Base-by-base conservation (phyloP, 2,888 invertebrate genomes). In the Eumerus sabulonum region DNA sequence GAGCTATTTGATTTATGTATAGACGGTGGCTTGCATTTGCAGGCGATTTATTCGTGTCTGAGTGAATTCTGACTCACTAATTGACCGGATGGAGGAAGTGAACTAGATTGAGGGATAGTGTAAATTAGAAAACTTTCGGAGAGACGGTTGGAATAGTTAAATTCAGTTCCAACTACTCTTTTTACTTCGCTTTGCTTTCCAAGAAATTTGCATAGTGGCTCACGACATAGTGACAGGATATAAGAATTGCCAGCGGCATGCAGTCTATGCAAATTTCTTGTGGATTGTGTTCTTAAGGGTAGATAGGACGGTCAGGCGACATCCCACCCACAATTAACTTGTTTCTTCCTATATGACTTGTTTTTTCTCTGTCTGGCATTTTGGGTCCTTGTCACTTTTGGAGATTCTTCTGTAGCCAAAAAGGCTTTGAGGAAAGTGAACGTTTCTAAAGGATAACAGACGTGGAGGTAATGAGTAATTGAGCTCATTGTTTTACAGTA, bases 1-100 rank as follows among this genome's bases (percentile, higher is more conserved):
- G 62, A 72, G 47, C 5, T 62, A 40, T 57, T 57, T 77, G 67
- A 77, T 77, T 77, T 77, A 77, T 53, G 48, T n/a, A 14, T 38
- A 4, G 50, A 54, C 19, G 17, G 45, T 48, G 16, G 64, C n/a
- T n/a, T n/a, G 38, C 27, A 27, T 7, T 27, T 2, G 7, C 27
- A 27, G 27, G 27, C 27, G 3, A 7, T 27, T 27, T 27, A 27
- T 27, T 27, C 3, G 27, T 27, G 27, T 2, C 27, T 4, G 27
- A 27, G 27, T 27, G 3, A 27, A 7, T 40, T 53, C 16, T 7
- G 35, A 17, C 38, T 7, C 11, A 48, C 53, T 67, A 13, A 67
- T 67, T 60, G 63, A 59, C 44, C 35, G 56, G 50, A 11, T n/a
- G n/a, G 19, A 44, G 35, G 14, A n/a, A 47, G 36, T 4, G 27